phyloP scores from a whole-genome alignment of 1,140 invertebrate genomes.

The Copidosoma floridanum region DNA sequence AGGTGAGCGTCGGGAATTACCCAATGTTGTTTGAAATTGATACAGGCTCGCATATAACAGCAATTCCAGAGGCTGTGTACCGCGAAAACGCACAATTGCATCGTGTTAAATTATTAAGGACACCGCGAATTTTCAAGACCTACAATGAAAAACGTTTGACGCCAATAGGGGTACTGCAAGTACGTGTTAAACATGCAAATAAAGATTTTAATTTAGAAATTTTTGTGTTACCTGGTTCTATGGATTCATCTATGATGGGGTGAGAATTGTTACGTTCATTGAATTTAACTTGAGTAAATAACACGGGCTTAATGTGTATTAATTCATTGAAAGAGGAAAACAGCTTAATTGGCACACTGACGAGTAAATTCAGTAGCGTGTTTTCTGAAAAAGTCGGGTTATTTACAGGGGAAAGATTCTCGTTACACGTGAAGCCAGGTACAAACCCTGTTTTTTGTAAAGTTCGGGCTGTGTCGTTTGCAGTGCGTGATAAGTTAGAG shows the following conservation, averaged over 20 bases:
- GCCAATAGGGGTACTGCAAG: slow-evolving; percentile 12
- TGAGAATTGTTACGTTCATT: slow-evolving; percentile 10
- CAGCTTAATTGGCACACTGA: no score
- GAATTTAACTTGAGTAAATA: not conserved
- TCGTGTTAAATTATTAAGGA: not conserved
- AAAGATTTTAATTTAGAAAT: no score
- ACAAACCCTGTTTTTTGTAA: not conserved
- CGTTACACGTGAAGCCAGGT: no score
- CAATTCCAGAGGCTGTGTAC: not conserved
- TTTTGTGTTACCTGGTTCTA: slow-evolving; percentile 13
- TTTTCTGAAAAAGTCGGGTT: no score
- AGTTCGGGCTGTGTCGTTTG: not conserved
- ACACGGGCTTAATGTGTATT: not conserved
- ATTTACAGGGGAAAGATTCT: no score
- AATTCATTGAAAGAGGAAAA: no score
- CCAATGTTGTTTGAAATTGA: slow-evolving; percentile 8
- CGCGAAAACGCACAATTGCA: no score
- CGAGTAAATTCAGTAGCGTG: no score
- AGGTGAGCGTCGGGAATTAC: not conserved
- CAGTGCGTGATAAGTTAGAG: not conserved
- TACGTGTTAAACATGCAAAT: not conserved
- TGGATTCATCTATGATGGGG: slow-evolving; percentile 8
- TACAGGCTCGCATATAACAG: slow-evolving; percentile 17
- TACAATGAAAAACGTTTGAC: slow-evolving; percentile 4
- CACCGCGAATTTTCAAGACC: not conserved